Conservation (phyloP, 2,797 vertebrate species). For the Tokudaia tokunoshimensis region DNA sequence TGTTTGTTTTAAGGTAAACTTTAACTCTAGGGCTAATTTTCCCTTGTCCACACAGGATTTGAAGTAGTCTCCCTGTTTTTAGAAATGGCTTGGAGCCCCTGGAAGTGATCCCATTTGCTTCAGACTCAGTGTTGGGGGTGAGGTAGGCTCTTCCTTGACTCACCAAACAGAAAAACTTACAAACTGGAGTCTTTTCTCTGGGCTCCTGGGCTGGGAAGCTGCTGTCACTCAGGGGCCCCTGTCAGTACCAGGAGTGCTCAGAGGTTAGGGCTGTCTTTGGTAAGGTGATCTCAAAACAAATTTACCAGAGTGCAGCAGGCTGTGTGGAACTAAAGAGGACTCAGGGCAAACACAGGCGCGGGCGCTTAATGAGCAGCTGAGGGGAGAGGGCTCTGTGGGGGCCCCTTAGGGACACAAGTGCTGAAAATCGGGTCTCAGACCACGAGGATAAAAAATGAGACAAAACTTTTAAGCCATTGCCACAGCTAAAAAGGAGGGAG, state of each 20-base stretch:
- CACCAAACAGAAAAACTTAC: background rate
- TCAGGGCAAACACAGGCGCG: conserved; percentile 80
- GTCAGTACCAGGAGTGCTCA: conserved; percentile 74
- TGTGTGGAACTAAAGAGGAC: conserved; percentile 82
- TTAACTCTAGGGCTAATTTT: background rate
- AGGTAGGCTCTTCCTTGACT: background rate
- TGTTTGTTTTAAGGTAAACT: conserved; percentile 16
- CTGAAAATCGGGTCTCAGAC: conserved; percentile 79
- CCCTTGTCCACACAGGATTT: background rate
- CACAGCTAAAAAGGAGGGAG: background rate
- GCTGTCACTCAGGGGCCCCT: conserved; percentile 76
- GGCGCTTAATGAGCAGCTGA: conserved; percentile 81
- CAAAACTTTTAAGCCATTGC: conserved; percentile 61
- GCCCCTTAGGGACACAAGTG: conserved; percentile 73
- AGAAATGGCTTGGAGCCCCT: background rate
- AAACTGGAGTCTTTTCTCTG: background rate
- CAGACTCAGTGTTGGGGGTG: background rate
- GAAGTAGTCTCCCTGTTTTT: background rate
- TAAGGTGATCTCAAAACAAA: conserved; percentile 89
- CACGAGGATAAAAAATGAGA: conserved; percentile 67
- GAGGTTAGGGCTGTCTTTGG: conserved; percentile 82
- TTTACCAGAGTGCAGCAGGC: conserved; percentile 79
- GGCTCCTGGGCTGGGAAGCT: background rate
- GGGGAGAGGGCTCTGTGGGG: background rate
- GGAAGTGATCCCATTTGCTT: background rate